Evolutionary conservation across 23 tunicate species (phyloP).

Genomic region (Trididemnum nubilum): DNA sequence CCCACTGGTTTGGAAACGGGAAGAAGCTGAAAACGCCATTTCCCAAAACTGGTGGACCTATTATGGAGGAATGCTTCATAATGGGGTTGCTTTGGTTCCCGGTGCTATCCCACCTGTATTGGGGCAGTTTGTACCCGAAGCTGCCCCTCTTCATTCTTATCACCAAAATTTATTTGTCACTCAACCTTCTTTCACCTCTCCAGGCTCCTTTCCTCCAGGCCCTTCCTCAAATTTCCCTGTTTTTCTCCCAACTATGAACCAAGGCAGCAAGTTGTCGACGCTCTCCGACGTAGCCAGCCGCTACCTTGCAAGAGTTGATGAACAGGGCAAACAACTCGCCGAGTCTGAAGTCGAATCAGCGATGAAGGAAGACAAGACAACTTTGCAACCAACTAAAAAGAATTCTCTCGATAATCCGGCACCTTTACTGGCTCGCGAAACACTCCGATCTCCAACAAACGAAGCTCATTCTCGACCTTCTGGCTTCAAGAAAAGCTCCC

Average conservation of each 20-base stretch:
- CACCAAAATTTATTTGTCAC: not conserved
- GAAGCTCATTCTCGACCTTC: not conserved
- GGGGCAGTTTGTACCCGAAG: not conserved
- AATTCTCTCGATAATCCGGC: not conserved
- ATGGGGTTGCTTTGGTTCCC: not conserved
- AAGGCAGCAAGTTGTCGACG: constrained; percentile 30
- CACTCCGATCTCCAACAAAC: not conserved
- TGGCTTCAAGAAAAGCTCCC: not conserved
- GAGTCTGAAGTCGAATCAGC: too few species aligned
- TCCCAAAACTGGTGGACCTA: not conserved
- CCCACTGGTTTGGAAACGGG: not conserved
- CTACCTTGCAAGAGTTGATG: constrained; percentile 5
- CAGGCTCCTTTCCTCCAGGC: not conserved
- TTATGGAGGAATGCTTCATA: not conserved
- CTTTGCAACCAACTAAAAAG: not conserved
- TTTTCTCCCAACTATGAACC: not conserved
- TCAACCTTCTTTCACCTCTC: not conserved
- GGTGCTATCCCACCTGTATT: not conserved
- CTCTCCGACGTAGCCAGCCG: constrained; percentile 46
- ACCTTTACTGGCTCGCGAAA: not conserved
- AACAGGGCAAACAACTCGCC: not conserved
- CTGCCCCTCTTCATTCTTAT: not conserved
- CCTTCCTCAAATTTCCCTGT: not conserved
- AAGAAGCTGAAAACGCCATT: not conserved
- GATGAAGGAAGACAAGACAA: not conserved